Evolutionary conservation across 2,113 vertebrate genomes (phyloP), one percentile per base, ranked within the genome.

Genomic region (Cyanocitta stelleri): DNA sequence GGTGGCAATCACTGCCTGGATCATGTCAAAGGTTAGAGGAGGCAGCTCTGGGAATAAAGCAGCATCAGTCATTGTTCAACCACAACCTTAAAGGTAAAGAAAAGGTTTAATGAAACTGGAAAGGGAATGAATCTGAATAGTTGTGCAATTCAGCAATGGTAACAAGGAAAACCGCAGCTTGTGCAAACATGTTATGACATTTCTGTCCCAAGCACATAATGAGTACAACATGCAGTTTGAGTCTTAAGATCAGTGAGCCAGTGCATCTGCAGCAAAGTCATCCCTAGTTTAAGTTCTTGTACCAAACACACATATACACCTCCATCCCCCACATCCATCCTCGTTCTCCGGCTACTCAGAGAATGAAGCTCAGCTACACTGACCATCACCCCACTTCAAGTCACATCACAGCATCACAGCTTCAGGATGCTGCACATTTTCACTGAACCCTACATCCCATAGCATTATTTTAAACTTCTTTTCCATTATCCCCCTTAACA

Each of bases 401-500:
- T 19, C 59, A 56, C 16, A 52, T 37, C 33, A 32, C 43, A 43
- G 32, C 43, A 23, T 33, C 43, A 21, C 14, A 68, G 35, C 19
- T 52, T 75, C 84, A 49, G 10, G 6, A 48, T 82, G 30, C 23
- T 79, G 13, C n/a, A 43, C 4, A 7, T 72, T 68, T 76, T 9
- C 15, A 41, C 43, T 24, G 33, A 85, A 72, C 22, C 19, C 62
- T 73, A 20, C 9, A 62, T 20, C 8, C 16, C 6, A 4, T 48
- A 41, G n/a, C 29, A 48, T 64, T 39, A 11, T 80, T 92, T 74
- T 27, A 62, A 64, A 18, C 2, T 18, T 49, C 13, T 78, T 73
- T 32, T 5, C 13, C 6, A 23, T 59, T 37, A 18, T 3, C 14
- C 2, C 5, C 13, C 1, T 24, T n/a, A 43, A 26, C 2, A 2